Evolutionary conservation across 2,888 invertebrate species (phyloP).

Genomic region (Atrina japonica): DNA sequence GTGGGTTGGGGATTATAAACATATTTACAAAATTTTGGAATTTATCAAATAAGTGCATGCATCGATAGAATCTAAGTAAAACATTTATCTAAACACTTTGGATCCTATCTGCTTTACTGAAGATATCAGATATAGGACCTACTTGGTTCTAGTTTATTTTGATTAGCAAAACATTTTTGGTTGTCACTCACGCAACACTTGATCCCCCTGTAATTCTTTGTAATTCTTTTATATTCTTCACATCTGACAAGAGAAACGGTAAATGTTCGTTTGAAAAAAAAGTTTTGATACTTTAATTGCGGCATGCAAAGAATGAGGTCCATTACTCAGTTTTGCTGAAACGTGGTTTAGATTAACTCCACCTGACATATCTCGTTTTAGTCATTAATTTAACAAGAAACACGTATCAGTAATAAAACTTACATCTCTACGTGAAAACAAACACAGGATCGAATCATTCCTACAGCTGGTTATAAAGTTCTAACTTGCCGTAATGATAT

Average conservation of each 20-base stretch:
- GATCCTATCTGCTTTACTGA: too few species aligned
- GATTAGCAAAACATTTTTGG: slow-evolving; percentile 1
- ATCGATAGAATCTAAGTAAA: too few species aligned
- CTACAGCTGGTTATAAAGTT: slow-evolving; percentile 37
- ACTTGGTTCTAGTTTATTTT: slow-evolving; percentile 10
- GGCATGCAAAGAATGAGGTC: slow-evolving; percentile 12
- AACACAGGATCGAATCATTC: slow-evolving; percentile 31
- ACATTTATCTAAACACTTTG: too few species aligned
- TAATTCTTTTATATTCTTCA: slow-evolving; percentile 10
- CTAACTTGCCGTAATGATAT: slow-evolving; percentile 39
- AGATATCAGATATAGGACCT: background rate
- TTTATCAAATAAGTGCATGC: too few species aligned
- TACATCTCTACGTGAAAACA: slow-evolving; percentile 43
- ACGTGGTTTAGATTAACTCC: slow-evolving; percentile 38
- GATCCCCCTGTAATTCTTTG: slow-evolving; percentile 1
- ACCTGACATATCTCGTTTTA: slow-evolving; percentile 34
- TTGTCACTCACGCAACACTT: slow-evolving; percentile 9
- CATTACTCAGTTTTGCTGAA: slow-evolving; percentile 15
- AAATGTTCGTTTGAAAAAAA: slow-evolving; percentile 25
- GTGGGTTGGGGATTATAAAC: too few species aligned
- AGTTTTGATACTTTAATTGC: slow-evolving; percentile 32
- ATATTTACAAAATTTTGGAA: too few species aligned
- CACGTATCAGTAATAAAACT: slow-evolving; percentile 46
- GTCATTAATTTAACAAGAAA: slow-evolving; percentile 48
- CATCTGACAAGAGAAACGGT: slow-evolving; percentile 4